Base-by-base conservation (phyloP, 2,888 invertebrate genomes). In the Orthosia cruda region DNA sequence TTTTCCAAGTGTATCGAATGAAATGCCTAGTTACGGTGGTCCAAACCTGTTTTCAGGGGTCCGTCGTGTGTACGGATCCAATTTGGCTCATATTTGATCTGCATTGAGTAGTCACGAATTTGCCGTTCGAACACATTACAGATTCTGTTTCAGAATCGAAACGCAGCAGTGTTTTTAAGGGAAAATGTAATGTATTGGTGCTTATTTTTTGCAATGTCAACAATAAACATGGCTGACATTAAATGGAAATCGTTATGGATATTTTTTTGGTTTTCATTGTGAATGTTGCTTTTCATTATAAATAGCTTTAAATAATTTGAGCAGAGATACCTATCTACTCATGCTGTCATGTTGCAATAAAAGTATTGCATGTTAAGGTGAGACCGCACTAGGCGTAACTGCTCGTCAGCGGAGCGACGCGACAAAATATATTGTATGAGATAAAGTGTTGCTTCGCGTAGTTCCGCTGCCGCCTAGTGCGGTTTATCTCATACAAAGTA, bases 41-140 rank as follows among this genome's bases (percentile, higher is more conserved):
- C 71, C 72, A 71, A 80, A 80, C 77, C 84, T 80, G 86, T 80
- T 88, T 89, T 80, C 74, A 70, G 83, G 81, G 84, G 81, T 87
- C 81, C 80, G 74, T 82, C 80, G 85, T 87, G 85, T 88, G 78
- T 83, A 86, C 85, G 79, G 84, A 91, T 89, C 89, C 92, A 91
- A 92, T 93, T 92, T 88, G 85, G 82, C 84, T 90, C 89, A 92
- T 93, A 92, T 93, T 93, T 93, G 92, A 92, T 91, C 90, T 91
- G 88, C 88, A 91, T 89, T 87, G 90, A 91, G 90, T 88, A 92
- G 90, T 91, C 89, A 88, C 89, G 89, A 89, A 88, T 89, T 88
- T 87, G 76, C 52, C 87, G 87, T 89, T 90, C 88, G 88, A 86
- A 89, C 85, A 89, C 90, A 93, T 94, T 93, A 93, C 88, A 81